Evolutionary conservation across 30 jellyfish, hydroid and myxozoan genomes (phyloP), one percentile per base, ranked within the genome.

Genomic region (Aurelia coerulea): DNA sequence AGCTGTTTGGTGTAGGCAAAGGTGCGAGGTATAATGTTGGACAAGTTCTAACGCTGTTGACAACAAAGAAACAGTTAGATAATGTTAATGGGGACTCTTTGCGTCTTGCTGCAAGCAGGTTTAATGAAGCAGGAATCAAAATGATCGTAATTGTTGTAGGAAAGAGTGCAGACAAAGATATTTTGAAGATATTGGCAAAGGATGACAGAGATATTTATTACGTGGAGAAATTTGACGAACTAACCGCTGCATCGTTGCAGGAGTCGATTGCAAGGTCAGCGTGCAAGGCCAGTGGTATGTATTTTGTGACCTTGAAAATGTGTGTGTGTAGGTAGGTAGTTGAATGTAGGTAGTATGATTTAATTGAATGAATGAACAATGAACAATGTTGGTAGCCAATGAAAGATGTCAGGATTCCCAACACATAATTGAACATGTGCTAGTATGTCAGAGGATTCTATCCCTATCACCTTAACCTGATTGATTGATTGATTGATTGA

Each of bases 21-120:
- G 96, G 96, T 5, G 96, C 96, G 15, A 66, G 96, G 68, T 42
- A 9, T 33, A 18, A 10, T 29, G 96, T 70, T 2, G 86, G 90
- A 8, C 88, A 79, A 74, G 67, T 79, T 49, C 88, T 88, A 15
- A 70, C 78, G 11, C 53, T 88, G 32, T 65, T 88, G 29, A 78
- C 96, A 16, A 32, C 88, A 14, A 91, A 70, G 63, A 51, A 18
- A 13, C 51, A 64, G 23, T 73, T 63, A 17, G 80, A 78, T 18
- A 72, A 62, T 56, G 73, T 69, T 10, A 84, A 73, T 19, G 73
- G 78, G 52, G 53, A 63, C 67, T 32, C 88, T 19, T 83, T 73
- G 49, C 34, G 80, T 19, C 34, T 34, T n/a, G 85, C 90, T 14
- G 72, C 85, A 11, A 65, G 73, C 29, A 68, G 65, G 18, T 75